phyloP scores from a whole-genome alignment of 2,113 vertebrate species.

The Hymenochirus boettgeri region DNA sequence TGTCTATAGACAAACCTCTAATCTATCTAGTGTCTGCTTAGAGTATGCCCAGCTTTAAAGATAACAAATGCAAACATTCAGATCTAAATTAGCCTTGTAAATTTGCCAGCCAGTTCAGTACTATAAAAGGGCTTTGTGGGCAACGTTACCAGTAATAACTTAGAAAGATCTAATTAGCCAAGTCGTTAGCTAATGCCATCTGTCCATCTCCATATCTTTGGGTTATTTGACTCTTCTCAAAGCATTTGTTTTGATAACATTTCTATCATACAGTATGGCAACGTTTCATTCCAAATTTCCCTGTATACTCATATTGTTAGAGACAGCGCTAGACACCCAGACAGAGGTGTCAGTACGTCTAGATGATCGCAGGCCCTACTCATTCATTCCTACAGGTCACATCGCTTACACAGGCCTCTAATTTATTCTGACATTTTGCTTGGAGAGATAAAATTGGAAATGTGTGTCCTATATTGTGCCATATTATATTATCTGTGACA shows the following conservation, averaged over 20 bases:
- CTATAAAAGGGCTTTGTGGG: background rate
- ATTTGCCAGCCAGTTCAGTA: background rate
- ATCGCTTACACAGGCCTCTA: conserved; percentile 4
- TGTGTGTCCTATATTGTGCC: background rate
- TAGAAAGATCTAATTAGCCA: conserved; percentile 18
- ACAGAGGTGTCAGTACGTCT: background rate
- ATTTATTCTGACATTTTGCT: conserved; percentile 35
- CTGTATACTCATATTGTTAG: background rate
- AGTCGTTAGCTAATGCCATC: conserved; percentile 27
- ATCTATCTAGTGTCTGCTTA: no score
- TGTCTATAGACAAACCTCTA: no score
- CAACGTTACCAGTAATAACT: conserved; percentile 15
- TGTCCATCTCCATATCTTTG: conserved; percentile 32
- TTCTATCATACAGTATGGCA: conserved; percentile 28
- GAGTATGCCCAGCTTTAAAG: no score
- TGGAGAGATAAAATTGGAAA: conserved; percentile 10
- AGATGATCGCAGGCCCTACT: background rate
- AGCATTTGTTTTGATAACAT: conserved; percentile 41
- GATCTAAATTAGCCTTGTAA: no score
- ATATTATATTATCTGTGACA: conserved; percentile 18
- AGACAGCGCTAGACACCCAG: background rate
- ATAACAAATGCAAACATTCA: no score
- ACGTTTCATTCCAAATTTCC: background rate
- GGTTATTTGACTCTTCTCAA: conserved; percentile 31
- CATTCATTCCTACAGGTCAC: background rate